Conservation (phyloP, 2,888 invertebrate genomes). For the Rhodophaea formosa region DNA sequence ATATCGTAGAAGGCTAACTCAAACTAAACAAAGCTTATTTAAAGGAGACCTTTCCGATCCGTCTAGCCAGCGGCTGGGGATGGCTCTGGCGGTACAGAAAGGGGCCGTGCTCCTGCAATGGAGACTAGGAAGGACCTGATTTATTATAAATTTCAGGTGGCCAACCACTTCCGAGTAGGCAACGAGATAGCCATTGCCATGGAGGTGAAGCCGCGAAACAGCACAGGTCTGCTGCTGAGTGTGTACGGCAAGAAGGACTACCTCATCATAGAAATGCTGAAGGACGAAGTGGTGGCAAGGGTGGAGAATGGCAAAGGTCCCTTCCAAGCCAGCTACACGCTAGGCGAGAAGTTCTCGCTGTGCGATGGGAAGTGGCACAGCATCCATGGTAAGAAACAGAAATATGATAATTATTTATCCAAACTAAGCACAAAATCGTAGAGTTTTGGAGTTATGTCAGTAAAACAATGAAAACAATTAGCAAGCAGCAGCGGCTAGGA, state of each 20-base stretch:
- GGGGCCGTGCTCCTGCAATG: no score
- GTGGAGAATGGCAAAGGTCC: slow-evolving; percentile 92
- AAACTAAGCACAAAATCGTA: no score
- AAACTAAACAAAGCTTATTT: no score
- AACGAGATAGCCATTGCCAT: slow-evolving; percentile 88
- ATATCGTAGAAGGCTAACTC: no score
- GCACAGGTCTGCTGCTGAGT: slow-evolving; percentile 91
- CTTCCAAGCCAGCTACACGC: slow-evolving; percentile 86
- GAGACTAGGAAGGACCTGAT: no score
- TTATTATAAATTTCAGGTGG: slow-evolving; percentile 50
- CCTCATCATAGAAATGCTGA: slow-evolving; percentile 91
- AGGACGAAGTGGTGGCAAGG: slow-evolving; percentile 91
- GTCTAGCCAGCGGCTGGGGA: no score
- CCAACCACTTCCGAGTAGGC: slow-evolving; percentile 90
- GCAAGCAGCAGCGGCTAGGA: no score
- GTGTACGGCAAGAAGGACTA: slow-evolving; percentile 92
- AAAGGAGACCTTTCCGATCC: no score
- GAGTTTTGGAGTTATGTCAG: no score
- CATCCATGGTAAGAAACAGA: slow-evolving; percentile 83
- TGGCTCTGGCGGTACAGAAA: no score
- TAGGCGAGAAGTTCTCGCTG: slow-evolving; percentile 84
- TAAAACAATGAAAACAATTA: no score
- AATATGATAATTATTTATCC: no score
- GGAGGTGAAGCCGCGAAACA: slow-evolving; percentile 92
- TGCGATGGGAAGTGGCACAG: slow-evolving; percentile 98